Evolutionary conservation across 2,113 vertebrate genomes (phyloP).

Genomic region (Rhadina sibilatrix): DNA sequence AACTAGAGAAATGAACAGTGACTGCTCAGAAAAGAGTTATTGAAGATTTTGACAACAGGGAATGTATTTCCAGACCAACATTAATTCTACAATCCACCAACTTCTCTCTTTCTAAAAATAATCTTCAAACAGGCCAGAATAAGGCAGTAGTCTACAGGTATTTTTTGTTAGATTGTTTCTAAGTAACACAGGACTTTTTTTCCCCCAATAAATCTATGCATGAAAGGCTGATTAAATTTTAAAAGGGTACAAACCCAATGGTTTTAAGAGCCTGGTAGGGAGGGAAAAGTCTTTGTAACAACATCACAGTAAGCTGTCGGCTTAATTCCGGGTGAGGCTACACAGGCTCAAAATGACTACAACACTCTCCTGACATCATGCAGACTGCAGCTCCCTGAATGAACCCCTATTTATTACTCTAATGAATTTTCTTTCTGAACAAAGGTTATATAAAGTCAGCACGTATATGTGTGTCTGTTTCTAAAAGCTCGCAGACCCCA

Average conservation of each 20-base stretch:
- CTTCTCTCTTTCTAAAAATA: neutral
- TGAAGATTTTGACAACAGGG: neutral
- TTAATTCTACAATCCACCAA: neutral
- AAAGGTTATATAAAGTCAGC: neutral
- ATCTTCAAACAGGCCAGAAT: neutral
- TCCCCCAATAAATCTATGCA: neutral
- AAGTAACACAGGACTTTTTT: neutral
- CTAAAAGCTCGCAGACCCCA: neutral
- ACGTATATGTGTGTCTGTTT: fast-evolving
- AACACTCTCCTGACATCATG: neutral
- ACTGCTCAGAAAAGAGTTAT: neutral
- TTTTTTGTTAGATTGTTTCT: neutral
- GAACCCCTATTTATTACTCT: neutral
- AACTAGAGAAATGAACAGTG: neutral
- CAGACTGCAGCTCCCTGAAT: neutral
- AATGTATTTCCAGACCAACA: neutral
- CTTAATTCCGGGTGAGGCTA: neutral
- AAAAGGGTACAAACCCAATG: neutral
- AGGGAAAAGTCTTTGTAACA: neutral
- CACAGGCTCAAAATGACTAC: neutral
- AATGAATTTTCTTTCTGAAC: neutral
- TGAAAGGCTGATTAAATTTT: neutral
- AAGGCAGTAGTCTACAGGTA: neutral
- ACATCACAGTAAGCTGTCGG: neutral
- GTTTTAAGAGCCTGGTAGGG: neutral